phyloP scores from a whole-genome alignment of 1,140 invertebrate species.

The Dysdera silvatica region DNA sequence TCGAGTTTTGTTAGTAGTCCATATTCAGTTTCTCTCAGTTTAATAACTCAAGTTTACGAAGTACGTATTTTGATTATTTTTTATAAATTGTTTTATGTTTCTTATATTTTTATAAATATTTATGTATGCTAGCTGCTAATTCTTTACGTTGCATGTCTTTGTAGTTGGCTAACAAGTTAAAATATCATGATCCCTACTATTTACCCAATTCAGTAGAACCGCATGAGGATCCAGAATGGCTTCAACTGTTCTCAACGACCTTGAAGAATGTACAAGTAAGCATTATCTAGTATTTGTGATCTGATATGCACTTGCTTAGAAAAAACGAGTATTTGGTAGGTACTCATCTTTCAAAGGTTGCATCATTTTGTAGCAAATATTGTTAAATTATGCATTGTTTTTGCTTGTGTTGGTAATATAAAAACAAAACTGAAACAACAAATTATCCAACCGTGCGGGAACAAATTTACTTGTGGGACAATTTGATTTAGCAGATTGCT shows the following conservation, averaged over 20 bases:
- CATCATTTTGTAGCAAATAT: too few species aligned
- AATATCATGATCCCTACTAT: slow-evolving; percentile 66
- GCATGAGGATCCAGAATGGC: slow-evolving; percentile 46
- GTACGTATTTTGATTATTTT: slow-evolving; percentile 33
- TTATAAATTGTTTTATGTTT: neutral
- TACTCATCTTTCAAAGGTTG: too few species aligned
- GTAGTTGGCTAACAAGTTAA: slow-evolving; percentile 60
- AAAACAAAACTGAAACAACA: too few species aligned
- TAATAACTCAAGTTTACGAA: slow-evolving; percentile 57
- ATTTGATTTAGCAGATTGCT: too few species aligned
- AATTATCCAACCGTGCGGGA: too few species aligned
- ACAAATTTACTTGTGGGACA: too few species aligned
- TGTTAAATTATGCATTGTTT: too few species aligned
- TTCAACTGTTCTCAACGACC: slow-evolving; percentile 38
- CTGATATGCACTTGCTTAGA: too few species aligned
- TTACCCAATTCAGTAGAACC: slow-evolving; percentile 40
- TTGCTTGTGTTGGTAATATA: too few species aligned
- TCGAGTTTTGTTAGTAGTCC: slow-evolving; percentile 50
- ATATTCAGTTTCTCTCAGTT: slow-evolving; percentile 48
- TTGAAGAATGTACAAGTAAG: slow-evolving; percentile 23
- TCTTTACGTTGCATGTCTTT: slow-evolving; percentile 2
- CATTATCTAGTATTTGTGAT: too few species aligned
- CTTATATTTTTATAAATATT: neutral
- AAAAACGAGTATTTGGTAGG: too few species aligned
- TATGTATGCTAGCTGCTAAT: neutral